phyloP scores from a whole-genome alignment of 1,140 invertebrate genomes.

The Capitella teleta region DNA sequence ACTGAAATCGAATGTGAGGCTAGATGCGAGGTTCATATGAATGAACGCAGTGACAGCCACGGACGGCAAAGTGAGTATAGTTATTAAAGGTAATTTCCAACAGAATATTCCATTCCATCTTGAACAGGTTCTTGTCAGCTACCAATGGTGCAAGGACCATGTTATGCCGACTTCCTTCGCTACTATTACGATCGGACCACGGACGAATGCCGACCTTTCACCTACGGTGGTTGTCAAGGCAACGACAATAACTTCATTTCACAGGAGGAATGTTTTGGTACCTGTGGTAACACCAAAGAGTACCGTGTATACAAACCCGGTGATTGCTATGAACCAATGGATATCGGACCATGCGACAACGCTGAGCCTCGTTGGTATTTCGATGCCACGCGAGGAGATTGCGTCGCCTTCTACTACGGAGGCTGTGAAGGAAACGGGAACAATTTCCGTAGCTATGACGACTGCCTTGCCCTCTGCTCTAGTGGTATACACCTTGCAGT shows the following conservation, averaged over 20 bases:
- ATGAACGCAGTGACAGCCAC: background rate
- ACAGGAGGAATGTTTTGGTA: constrained; percentile 37
- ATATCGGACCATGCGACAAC: constrained; percentile 59
- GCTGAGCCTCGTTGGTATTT: constrained; percentile 72
- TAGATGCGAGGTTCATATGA: constrained; percentile 6
- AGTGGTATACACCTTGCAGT: background rate
- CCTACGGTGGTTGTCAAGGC: constrained; percentile 38
- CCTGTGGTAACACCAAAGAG: constrained; percentile 4
- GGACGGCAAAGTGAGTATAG: background rate
- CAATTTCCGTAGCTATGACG: constrained; percentile 10
- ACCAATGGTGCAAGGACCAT: constrained; percentile 52
- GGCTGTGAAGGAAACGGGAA: constrained; percentile 67
- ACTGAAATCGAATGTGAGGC: constrained; percentile 37
- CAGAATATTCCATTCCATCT: background rate
- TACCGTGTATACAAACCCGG: constrained; percentile 2
- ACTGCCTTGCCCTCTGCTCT: constrained; percentile 7
- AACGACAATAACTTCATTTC: constrained; percentile 36
- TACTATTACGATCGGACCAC: constrained; percentile 25
- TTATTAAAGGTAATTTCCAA: background rate
- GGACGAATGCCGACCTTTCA: constrained; percentile 30
- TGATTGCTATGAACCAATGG: constrained; percentile 30
- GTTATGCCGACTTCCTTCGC: constrained; percentile 43
- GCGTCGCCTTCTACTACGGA: constrained; percentile 88
- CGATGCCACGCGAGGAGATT: constrained; percentile 69
- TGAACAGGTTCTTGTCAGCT: constrained; percentile 2